These are phyloP conservation scores for Conistra vaccinii DNA, from an alignment of 2,888 invertebrate species.

Conservation along the genomic window DNA sequence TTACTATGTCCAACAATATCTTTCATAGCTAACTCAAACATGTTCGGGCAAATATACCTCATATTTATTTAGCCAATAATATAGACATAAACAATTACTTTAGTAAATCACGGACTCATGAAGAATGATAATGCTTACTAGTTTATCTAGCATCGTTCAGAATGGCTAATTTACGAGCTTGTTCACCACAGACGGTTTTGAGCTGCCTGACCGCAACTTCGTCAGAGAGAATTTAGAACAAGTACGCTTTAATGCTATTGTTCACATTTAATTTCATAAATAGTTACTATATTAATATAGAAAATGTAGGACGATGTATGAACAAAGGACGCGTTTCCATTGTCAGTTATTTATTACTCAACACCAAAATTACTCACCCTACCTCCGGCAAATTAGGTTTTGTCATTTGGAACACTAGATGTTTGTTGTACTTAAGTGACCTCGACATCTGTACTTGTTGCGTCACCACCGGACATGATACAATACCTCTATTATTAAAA, in stretches of 20 bases:
- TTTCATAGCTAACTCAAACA: conserved; percentile 34
- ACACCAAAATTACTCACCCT: conserved; percentile 55
- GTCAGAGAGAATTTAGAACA: conserved; percentile 37
- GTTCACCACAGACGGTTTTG: conserved; percentile 42
- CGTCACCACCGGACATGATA: conserved; percentile 74
- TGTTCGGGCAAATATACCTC: conserved; percentile 38
- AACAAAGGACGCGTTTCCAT: conserved; percentile 48
- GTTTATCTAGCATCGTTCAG: conserved; percentile 37
- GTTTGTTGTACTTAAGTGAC: conserved; percentile 62
- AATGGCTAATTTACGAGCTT: conserved; percentile 46
- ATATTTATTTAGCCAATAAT: conserved; percentile 51
- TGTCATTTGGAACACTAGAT: conserved; percentile 57
- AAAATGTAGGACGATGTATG: conserved; percentile 35
- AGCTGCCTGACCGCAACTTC: conserved; percentile 46
- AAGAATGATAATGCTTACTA: conserved; percentile 43
- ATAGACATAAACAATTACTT: conserved; percentile 53
- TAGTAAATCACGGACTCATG: conserved; percentile 40
- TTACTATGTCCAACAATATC: conserved; percentile 38
- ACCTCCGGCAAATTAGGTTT: conserved; percentile 55
- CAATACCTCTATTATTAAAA: conserved; percentile 74
- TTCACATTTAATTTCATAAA: conserved; percentile 35
- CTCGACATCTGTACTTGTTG: conserved; percentile 69
- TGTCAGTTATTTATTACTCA: conserved; percentile 45
- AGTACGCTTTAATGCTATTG: conserved; percentile 32
- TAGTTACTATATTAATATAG: conserved; percentile 17